Evolutionary conservation across 1,140 invertebrate species (phyloP), one percentile per base, ranked within the genome.

Genomic region (Aricia agestis): DNA sequence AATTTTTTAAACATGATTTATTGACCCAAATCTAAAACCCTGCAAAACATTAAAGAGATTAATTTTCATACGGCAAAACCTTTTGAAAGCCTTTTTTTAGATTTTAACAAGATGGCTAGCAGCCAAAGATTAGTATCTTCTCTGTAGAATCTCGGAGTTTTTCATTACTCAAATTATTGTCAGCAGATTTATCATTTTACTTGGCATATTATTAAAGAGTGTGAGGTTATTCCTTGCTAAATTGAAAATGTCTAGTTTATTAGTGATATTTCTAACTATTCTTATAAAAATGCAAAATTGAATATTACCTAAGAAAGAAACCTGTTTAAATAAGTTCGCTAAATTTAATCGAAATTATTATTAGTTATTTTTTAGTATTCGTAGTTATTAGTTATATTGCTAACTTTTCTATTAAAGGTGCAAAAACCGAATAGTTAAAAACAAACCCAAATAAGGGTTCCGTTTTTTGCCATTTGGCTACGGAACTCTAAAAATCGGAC

Each of bases 141-240:
- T 52, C 10, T 52, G 45, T 52, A 52, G 13, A 52, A 52, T 52
- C 45, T 52, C 45, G 45, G 11, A 13, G 45, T 52, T 52, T 52
- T 52, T 52, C 45, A 52, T 52, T 52, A 52, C 13, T 52, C 45
- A 52, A 52, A 52, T 52, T 52, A 52, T 52, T 52, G 45, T 52
- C 45, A 52, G 45, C 45, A 45, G 42, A 45, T 45, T 45, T 7
- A 45, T 45, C 42, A 52, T 52, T 52, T 52, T 52, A 52, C 45
- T 52, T 13, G 45, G 45, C 45, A 45, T 45, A 45, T 6, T 45
- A 45, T 45, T 45, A 10, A 45, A 45, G 42, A 45, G 13, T 4
- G 45, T 15, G 4, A 52, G 45, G 2, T 52, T 52, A 4, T 52
- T 13, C 11, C 11, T 52, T 10, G 45, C 45, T 52, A 13, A 13